phyloP scores from a whole-genome alignment of 1,140 invertebrate genomes.

The Rhyzopertha dominica region DNA sequence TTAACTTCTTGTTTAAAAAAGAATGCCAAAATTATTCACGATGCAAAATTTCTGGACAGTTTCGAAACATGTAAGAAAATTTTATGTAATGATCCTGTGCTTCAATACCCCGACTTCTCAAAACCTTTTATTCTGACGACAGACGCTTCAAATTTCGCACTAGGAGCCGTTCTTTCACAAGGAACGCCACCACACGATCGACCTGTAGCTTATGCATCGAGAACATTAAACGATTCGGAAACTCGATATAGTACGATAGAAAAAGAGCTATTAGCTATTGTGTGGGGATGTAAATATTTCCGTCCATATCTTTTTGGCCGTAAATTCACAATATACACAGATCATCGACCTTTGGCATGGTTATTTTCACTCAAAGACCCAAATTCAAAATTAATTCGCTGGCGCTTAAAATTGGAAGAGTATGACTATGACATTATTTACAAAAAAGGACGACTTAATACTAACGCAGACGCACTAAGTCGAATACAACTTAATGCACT shows the following conservation, averaged over 20 bases:
- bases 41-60: conserved; percentile 23
- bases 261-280: conserved; percentile 42
- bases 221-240: conserved; percentile 44
- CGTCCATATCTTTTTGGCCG: conserved; percentile 47
- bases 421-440: conserved; percentile 48
- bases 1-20: conserved; percentile 18
- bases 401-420: conserved; percentile 46
- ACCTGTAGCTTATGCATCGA: conserved; percentile 43
- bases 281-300: conserved; percentile 48
- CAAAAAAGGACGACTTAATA: conserved; percentile 40
- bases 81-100: conserved; percentile 15
- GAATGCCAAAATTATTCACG: conserved; percentile 10
- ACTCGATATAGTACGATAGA: conserved; percentile 45
- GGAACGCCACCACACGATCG: conserved; percentile 17
- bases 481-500: too few species aligned
- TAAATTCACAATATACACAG: conserved; percentile 50
- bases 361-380: conserved; percentile 48
- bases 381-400: conserved; percentile 43
- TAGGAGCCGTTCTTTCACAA: conserved; percentile 25
- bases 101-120: conserved; percentile 30
- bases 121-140: conserved; percentile 27
- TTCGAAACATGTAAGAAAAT: conserved; percentile 14
- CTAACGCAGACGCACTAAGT: conserved; percentile 36
- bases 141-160: conserved; percentile 21
- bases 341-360: conserved; percentile 50